phyloP scores from a whole-genome alignment of 2,888 invertebrate genomes.

The Hydrotaea cyrtoneurina region DNA sequence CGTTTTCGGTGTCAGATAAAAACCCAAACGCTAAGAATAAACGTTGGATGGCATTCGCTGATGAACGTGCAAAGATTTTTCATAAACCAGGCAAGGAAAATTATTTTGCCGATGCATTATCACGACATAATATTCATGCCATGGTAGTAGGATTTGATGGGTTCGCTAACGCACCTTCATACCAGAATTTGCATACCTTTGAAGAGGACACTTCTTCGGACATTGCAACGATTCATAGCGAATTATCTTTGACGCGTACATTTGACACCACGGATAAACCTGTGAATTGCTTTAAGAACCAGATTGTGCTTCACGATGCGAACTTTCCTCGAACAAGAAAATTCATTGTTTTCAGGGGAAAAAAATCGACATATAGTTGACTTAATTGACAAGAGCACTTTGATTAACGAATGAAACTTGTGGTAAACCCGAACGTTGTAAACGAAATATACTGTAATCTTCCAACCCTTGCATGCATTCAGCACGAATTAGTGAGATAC shows the following conservation, averaged over 20 bases:
- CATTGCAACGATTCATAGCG: constrained; percentile 50
- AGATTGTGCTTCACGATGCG: constrained; percentile 61
- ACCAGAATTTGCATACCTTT: neutral
- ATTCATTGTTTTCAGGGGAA: constrained; percentile 52
- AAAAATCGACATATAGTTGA: constrained; percentile 56
- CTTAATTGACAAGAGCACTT: constrained; percentile 41
- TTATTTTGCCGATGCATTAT: constrained; percentile 47
- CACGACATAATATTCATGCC: constrained; percentile 47
- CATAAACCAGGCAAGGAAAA: constrained; percentile 57
- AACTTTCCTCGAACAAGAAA: constrained; percentile 22
- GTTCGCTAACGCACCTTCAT: neutral
- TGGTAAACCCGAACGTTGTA: constrained; percentile 42
- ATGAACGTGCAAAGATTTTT: too few relatives aligned
- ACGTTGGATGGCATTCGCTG: too few relatives aligned
- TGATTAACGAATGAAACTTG: constrained; percentile 23
- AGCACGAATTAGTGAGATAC: constrained; percentile 47
- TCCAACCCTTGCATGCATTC: constrained; percentile 51
- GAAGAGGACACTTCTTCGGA: constrained; percentile 43
- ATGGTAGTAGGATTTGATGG: constrained; percentile 25
- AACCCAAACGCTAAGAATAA: constrained; percentile 55
- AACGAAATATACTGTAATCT: constrained; percentile 62
- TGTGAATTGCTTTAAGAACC: constrained; percentile 67
- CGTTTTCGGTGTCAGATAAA: constrained; percentile 51
- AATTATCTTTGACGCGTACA: constrained; percentile 61
- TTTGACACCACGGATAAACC: constrained; percentile 65